Percentiles rank a stretch among this genome's conserved stretches.
These are phyloP conservation scores for Monodelphis domestica DNA, from an alignment of 2,797 vertebrate species.

Conservation along the genomic window DNA sequence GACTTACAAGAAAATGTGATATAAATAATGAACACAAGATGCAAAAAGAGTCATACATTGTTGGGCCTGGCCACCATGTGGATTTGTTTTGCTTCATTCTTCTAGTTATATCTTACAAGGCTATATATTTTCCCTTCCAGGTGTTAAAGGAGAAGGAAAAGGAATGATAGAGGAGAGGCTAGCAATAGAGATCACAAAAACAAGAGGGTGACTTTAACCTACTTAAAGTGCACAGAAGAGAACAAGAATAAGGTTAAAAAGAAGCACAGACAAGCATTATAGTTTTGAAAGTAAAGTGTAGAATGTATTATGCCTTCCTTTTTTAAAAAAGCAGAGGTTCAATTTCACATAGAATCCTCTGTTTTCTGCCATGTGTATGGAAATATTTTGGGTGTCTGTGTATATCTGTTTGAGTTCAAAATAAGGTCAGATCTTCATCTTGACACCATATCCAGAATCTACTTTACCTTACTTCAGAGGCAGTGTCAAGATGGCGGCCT, in stretches of 20 bases:
- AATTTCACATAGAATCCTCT: not conserved
- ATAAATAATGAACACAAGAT: not conserved
- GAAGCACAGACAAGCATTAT: not conserved
- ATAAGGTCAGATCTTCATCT: not conserved
- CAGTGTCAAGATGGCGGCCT: too few relatives aligned
- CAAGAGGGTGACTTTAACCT: not conserved
- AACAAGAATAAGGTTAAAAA: not conserved
- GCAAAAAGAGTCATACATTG: not conserved
- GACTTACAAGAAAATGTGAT: not conserved
- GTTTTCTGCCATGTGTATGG: not conserved
- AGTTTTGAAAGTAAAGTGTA: not conserved
- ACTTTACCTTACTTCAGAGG: too few relatives aligned
- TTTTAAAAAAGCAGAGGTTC: not conserved
- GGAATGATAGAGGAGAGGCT: not conserved
- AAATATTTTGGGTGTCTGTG: not conserved
- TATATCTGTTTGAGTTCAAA: not conserved
- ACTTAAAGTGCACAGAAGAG: not conserved
- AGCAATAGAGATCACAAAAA: not conserved
- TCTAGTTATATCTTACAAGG: not conserved
- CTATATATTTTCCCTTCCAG: not conserved
- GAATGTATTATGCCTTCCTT: not conserved
- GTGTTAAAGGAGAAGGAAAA: not conserved
- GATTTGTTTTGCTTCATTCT: not conserved
- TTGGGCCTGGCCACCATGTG: not conserved
- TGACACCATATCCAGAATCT: not conserved